These are phyloP conservation scores for Bombycilla garrulus DNA, from an alignment of 2,113 vertebrate species.

Conservation along the genomic window DNA sequence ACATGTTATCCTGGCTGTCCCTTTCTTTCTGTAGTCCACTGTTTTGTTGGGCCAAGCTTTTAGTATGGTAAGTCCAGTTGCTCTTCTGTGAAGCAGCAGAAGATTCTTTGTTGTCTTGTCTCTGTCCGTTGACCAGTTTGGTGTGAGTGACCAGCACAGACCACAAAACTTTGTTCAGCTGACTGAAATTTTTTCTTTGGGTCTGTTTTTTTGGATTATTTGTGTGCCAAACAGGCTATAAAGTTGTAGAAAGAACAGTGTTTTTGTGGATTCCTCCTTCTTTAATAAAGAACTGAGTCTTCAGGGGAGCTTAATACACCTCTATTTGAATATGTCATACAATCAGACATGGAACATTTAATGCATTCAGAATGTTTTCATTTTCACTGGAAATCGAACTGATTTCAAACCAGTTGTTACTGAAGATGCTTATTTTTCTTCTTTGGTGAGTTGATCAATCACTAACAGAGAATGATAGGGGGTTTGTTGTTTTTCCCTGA, in stretches of 20 bases:
- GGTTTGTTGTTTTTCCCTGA: background rate
- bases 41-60: background rate
- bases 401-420: background rate
- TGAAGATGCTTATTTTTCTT: conserved; percentile 27
- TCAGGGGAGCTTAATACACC: background rate
- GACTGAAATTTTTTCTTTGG: background rate
- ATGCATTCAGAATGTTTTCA: background rate
- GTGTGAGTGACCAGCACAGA: background rate
- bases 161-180: background rate
- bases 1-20: background rate
- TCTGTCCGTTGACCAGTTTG: background rate
- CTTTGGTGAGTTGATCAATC: background rate
- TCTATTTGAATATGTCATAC: background rate
- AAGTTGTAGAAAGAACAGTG: background rate
- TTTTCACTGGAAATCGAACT: background rate
- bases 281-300: background rate
- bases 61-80: background rate
- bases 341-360: background rate
- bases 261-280: background rate
- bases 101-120: background rate
- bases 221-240: background rate
- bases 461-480: background rate
- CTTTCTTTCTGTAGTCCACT: background rate
- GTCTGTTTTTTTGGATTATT: background rate
- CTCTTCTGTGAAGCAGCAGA: background rate